Base-by-base conservation (phyloP, 2,797 vertebrate species). In the Chelon auratus region DNA sequence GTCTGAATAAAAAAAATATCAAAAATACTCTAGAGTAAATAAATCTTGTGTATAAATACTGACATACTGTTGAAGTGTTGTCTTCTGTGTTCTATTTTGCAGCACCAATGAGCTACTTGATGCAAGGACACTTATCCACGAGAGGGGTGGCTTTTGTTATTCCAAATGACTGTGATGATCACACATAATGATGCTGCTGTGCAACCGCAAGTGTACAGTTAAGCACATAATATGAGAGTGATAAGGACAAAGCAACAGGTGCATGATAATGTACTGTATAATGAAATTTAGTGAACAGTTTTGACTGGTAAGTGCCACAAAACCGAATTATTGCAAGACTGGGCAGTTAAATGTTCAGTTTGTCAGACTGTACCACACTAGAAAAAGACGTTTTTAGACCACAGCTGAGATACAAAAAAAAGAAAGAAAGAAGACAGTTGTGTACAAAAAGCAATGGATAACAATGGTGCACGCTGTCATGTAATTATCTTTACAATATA, bases 21-120 rank as follows among this genome's bases (percentile, higher is more conserved):
- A 94, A 94, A 93, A 93, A 94, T 93, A 93, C 75, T 92, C 75
- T 87, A 48, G 56, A 39, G 77, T 82, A 85, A 90, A 87, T 87
- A 86, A 88, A 86, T 84, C 58, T 80, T 75, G 80, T 80, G 83
- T 87, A 90, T 83, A 90, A 91, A 92, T 83, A 77, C 76, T 18
- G 70, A 78, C 70, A 70, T 56, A 68, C 50, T 70, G 77, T 59
- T 80, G 51, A 83, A 72, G 30, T 75, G 69, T 69, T 61, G 64
- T 77, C 64, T 75, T 75, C 37, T 77, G 70, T 80, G 22, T 69
- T 53, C 60, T 13, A 67, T 24, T 72, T 40, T 72, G 78, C 75
- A 92, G 91, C 89, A 93, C 84, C 90, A 83, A 85, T 73, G 50
- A 75, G 63, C 39, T 67, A 24, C 24, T 82, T 82, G 84, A 90